phyloP scores from a whole-genome alignment of 92 coral and sea anemone genomes.

The Desmophyllum pertusum region DNA sequence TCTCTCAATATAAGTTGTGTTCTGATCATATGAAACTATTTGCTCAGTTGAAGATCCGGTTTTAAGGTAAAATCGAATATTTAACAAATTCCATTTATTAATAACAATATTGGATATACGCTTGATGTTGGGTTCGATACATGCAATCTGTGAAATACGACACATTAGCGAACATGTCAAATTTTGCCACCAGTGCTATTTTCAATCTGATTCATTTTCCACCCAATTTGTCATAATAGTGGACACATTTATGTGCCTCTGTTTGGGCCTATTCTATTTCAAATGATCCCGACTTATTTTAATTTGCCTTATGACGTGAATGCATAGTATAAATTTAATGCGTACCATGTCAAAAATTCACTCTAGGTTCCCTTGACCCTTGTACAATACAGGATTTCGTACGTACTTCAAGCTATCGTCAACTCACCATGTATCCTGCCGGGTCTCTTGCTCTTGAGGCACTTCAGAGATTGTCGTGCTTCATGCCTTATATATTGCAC shows the following conservation, averaged over 20 bases:
- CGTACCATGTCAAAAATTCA: not conserved
- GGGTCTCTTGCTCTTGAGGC: not conserved
- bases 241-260: not conserved
- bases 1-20: not conserved
- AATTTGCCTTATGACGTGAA: not conserved
- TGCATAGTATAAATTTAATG: not conserved
- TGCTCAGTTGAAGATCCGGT: not conserved
- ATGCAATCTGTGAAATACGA: too few species aligned
- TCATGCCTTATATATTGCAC: not conserved
- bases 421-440: not conserved
- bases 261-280: not conserved
- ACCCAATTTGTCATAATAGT: not conserved
- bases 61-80: too few species aligned
- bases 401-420: not conserved
- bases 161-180: not conserved
- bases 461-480: not conserved
- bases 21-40: too few species aligned
- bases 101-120: too few species aligned
- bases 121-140: too few species aligned
- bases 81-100: too few species aligned
- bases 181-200: not conserved
- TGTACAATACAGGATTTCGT: too few species aligned
- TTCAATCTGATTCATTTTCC: not conserved
- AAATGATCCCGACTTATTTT: not conserved
- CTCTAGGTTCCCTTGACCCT: not conserved